Conservation (phyloP, 2,888 invertebrate genomes). For the Hypomecis atomaria region DNA sequence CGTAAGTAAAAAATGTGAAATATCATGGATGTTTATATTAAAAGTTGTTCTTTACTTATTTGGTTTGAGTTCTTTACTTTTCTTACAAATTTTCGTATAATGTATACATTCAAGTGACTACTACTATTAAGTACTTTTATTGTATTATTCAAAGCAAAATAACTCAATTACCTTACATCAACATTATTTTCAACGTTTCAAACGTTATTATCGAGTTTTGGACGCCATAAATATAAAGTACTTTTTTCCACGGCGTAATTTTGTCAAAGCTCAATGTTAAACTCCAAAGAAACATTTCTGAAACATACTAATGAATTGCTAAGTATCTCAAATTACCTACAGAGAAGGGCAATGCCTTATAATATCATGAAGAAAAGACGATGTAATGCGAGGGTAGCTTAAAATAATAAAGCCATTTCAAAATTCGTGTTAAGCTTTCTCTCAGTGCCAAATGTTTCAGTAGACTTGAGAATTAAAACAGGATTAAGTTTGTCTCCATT, state of each 20-base stretch:
- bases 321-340: constrained; percentile 21
- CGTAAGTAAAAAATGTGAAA: too few species aligned
- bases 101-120: too few species aligned
- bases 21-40: too few species aligned
- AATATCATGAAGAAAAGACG: constrained; percentile 21
- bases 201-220: neutral
- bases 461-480: constrained; percentile 37
- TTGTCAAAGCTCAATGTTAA: neutral
- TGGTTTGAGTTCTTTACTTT: too few species aligned
- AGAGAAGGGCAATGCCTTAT: constrained; percentile 14
- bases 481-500: constrained; percentile 36
- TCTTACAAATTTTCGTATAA: too few species aligned
- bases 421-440: constrained; percentile 40
- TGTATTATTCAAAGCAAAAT: too few species aligned
- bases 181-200: too few species aligned
- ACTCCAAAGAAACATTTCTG: constrained; percentile 10
- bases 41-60: too few species aligned
- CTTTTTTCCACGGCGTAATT: neutral
- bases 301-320: constrained; percentile 18
- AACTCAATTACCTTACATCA: too few species aligned
- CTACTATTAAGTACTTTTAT: too few species aligned
- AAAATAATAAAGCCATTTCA: constrained; percentile 42
- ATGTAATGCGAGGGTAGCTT: constrained; percentile 34
- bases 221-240: neutral
- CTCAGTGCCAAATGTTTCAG: constrained; percentile 29